Evolutionary conservation across 2,888 invertebrate genomes (phyloP).

Genomic region (Sinelater perroti): DNA sequence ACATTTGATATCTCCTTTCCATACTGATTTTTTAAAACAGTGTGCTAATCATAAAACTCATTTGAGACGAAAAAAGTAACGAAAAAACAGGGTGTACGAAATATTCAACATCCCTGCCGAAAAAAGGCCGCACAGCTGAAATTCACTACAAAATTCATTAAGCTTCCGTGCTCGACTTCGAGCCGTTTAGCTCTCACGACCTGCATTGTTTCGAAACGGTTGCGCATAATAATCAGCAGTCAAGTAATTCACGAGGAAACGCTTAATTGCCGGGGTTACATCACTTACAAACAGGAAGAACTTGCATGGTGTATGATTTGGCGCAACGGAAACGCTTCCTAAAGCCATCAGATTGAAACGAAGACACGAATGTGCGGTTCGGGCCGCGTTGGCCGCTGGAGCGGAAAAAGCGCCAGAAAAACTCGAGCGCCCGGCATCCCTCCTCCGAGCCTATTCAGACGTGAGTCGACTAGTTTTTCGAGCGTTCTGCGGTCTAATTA

Average conservation of each 20-base stretch:
- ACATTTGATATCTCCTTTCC: no score
- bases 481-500: no score
- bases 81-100: no score
- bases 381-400: constrained; percentile 13
- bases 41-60: no score
- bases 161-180: constrained; percentile 14
- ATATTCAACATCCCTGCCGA: no score
- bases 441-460: no score
- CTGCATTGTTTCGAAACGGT: constrained; percentile 28
- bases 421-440: no score
- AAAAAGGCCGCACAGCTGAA: no score
- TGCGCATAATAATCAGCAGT: constrained; percentile 21
- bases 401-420: background rate
- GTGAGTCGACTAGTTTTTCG: no score
- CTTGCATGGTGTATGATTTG: constrained; percentile 39
- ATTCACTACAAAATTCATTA: constrained; percentile 23
- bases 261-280: constrained; percentile 32
- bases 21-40: no score
- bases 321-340: constrained; percentile 48
- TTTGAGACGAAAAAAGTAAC: no score
- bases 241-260: constrained; percentile 33
- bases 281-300: constrained; percentile 44
- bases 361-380: constrained; percentile 29
- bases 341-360: constrained; percentile 49
- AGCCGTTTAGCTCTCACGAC: constrained; percentile 27